phyloP scores from a whole-genome alignment of 2,888 invertebrate genomes.

The Danaus chrysippus region DNA sequence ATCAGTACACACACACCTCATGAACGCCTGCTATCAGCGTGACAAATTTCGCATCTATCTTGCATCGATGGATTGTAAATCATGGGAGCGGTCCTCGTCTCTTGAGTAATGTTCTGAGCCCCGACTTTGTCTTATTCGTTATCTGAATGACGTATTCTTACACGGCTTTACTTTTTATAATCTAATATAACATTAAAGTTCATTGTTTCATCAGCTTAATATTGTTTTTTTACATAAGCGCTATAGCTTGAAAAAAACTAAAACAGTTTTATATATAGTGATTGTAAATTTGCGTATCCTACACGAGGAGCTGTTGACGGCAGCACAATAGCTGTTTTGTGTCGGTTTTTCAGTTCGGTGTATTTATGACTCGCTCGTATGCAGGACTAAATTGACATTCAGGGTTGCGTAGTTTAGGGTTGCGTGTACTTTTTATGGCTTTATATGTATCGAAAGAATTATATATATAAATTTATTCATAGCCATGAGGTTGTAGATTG shows the following conservation, averaged over 20 bases:
- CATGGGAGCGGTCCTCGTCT: conserved; percentile 36
- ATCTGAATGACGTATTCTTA: conserved; percentile 1
- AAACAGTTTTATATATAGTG: conserved; percentile 14
- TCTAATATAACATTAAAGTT: background rate
- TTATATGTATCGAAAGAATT: too few relatives aligned
- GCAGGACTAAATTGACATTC: conserved; percentile 58
- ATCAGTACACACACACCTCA: conserved; percentile 43
- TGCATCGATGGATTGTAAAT: conserved; percentile 71
- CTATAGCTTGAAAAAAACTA: conserved; percentile 10
- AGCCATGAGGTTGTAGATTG: background rate
- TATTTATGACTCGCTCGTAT: conserved; percentile 61
- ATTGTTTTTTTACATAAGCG: too few relatives aligned
- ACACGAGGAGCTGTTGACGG: conserved; percentile 30
- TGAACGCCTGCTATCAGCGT: conserved; percentile 63
- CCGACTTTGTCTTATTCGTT: conserved; percentile 38
- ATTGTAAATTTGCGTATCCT: conserved; percentile 28
- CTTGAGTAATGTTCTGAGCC: conserved; percentile 37
- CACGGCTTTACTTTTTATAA: conserved; percentile 6
- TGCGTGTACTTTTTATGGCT: background rate
- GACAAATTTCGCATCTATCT: conserved; percentile 74
- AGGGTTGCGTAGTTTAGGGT: conserved; percentile 2
- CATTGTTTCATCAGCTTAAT: background rate
- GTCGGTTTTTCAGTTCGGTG: conserved; percentile 49
- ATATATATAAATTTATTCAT: too few relatives aligned
- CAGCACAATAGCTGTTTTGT: conserved; percentile 51